Percentiles rank a stretch among this genome's conserved stretches.
These are phyloP conservation scores for Chironomus striatipennis DNA, from an alignment of 1,140 invertebrate species.

Conservation along the genomic window DNA sequence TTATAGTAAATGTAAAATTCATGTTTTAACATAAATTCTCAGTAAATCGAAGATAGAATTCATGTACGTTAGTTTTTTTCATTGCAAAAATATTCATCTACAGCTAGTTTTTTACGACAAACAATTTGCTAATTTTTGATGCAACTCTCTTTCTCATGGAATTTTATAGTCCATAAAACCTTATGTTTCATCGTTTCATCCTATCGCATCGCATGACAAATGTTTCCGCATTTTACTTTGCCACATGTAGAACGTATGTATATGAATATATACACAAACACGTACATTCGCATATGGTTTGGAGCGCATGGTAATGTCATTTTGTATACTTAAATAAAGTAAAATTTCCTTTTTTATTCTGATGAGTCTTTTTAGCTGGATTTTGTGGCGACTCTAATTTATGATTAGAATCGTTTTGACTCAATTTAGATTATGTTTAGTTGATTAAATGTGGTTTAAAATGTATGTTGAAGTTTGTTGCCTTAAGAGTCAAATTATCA, in stretches of 20 bases:
- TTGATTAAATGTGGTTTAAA: too few species aligned
- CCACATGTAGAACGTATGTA: not conserved
- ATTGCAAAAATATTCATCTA: not conserved
- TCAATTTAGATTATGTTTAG: too few species aligned
- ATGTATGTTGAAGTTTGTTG: too few species aligned
- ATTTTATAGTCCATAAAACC: slow-evolving; percentile 11
- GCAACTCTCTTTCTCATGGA: not conserved
- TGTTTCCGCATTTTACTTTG: slow-evolving; percentile 5
- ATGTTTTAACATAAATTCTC: slow-evolving; percentile 18
- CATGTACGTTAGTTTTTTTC: not conserved
- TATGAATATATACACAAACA: too few species aligned
- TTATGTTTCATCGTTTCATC: not conserved
- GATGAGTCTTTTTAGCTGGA: too few species aligned
- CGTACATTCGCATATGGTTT: not conserved
- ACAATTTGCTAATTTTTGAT: slow-evolving; percentile 14
- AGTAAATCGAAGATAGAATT: not conserved
- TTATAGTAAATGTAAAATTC: slow-evolving; percentile 21
- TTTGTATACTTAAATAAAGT: too few species aligned
- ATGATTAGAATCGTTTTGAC: too few species aligned
- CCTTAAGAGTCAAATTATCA: too few species aligned
- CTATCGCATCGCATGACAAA: not conserved
- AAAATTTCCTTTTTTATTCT: too few species aligned
- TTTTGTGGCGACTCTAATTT: too few species aligned
- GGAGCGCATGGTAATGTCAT: not conserved
- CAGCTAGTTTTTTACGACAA: not conserved